Evolutionary conservation across 2,113 vertebrate genomes (phyloP), one percentile per base, ranked within the genome.

Genomic region (Seriola rivoliana): DNA sequence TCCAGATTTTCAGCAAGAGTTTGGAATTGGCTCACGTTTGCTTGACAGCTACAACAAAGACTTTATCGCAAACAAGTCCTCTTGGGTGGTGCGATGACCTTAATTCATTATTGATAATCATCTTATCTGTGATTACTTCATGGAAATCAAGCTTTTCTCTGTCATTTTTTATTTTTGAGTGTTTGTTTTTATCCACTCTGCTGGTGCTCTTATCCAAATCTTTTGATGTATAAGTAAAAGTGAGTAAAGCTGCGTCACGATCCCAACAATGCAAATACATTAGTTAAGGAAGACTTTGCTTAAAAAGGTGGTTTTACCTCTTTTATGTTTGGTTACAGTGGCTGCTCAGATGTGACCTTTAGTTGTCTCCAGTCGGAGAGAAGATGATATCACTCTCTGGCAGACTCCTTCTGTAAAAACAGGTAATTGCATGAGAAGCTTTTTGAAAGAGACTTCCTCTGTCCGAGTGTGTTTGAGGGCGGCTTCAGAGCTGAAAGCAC

Each of bases 351-450:
- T 71, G 32, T 71, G 66, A 55, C 11, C 38, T 21, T 6, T 40
- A 52, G 57, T 59, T 64, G 19, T 57, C 16, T 72, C 42, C 29
- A 32, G 40, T 8, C 40, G 59, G 58, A 21, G 0, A 63, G 23
- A 65, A 78, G 58, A 81, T 78, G 80, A 79, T 75, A 81, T 87
- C 68, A 59, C 16, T 57, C 21, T 62, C 25, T 36, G 50, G 48
- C 63, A 48, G 54, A 69, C 29, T 78, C 36, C 34, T 40, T 55
- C 16, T 57, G 65, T 62, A 60, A n/a, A 68, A 34, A 21, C 8
- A 21, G 70, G 74, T 63, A 63, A 72, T 81, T 68, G 66, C 25
- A 36, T 17, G 29, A 48, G 21, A 70, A 69, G 48, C n/a, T 71
- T 67, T 81, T 46, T 32, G 14, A 55, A 67, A 57, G 70, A 29